A percentile compares a stretch with the other conserved stretches of the same genome.
These are phyloP conservation scores for Girardinus metallicus DNA, from an alignment of 2,797 vertebrate species.

Conservation along the genomic window DNA sequence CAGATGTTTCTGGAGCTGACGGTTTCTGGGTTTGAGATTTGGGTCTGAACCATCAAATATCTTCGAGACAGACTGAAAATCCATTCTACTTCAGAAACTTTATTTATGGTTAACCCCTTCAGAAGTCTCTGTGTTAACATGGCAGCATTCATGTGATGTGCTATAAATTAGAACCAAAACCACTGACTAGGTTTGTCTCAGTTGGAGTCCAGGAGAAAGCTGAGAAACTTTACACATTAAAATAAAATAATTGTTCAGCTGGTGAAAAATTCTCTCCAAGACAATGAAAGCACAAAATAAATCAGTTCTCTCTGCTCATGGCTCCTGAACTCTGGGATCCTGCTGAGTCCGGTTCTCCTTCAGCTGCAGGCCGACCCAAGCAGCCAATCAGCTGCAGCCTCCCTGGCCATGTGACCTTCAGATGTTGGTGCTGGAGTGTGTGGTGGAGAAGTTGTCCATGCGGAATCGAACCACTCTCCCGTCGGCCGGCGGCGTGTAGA, in stretches of 20 bases:
- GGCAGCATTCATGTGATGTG: not conserved
- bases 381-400: not conserved
- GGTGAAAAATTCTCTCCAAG: not conserved
- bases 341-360: not conserved
- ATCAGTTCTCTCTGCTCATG: not conserved
- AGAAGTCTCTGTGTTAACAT: not conserved
- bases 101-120: not conserved
- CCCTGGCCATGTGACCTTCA: slow-evolving; percentile 42
- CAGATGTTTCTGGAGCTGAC: not conserved
- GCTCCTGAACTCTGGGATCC: not conserved
- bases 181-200: not conserved
- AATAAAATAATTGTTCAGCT: not conserved
- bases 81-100: not conserved
- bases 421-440: slow-evolving; percentile 79
- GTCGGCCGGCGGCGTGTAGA: slow-evolving; percentile 33
- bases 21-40: not conserved
- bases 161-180: not conserved
- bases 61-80: not conserved
- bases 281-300: not conserved
- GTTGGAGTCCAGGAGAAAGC: not conserved
- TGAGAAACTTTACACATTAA: not conserved
- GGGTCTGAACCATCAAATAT: not conserved
- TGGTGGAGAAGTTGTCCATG: slow-evolving; percentile 85
- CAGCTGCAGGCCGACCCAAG: not conserved
- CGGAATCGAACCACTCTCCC: slow-evolving; percentile 76